These are phyloP conservation scores for Meloidogyne chitwoodi DNA, from an alignment of 1,140 invertebrate genomes.

Conservation along the genomic window DNA sequence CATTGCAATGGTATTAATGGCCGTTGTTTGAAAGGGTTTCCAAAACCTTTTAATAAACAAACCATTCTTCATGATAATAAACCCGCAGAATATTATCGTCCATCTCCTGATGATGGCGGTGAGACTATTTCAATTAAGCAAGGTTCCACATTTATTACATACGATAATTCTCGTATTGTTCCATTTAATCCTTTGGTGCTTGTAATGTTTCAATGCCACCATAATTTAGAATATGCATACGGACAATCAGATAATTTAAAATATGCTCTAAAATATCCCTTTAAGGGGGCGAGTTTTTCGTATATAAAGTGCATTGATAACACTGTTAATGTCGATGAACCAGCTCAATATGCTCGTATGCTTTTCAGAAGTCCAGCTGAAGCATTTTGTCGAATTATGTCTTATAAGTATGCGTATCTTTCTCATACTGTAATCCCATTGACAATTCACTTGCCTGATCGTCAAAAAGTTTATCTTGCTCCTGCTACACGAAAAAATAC, in stretches of 20 bases:
- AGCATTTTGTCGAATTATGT: slow-evolving; percentile 1
- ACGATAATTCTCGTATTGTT: background rate
- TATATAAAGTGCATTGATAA: background rate
- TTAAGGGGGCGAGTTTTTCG: background rate
- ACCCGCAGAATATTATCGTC: background rate
- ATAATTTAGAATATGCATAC: slow-evolving; percentile 4
- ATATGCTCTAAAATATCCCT: background rate
- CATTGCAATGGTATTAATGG: background rate
- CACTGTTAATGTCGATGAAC: background rate
- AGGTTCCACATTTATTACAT: background rate
- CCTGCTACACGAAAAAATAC: background rate
- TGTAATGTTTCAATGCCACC: background rate
- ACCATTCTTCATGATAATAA: background rate
- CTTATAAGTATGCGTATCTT: background rate
- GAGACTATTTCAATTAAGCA: background rate
- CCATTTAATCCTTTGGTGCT: slow-evolving; percentile 1
- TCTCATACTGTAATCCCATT: background rate
- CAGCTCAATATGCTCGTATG: background rate
- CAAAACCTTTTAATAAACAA: background rate
- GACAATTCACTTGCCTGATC: background rate
- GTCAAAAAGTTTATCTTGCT: background rate
- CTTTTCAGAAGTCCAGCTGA: background rate
- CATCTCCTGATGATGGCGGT: background rate
- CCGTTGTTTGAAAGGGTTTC: background rate
- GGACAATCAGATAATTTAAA: background rate